Percentiles rank a stretch among this genome's conserved stretches.
These are phyloP conservation scores for Ctenopoma multispine DNA, from an alignment of 2,797 vertebrate species.

Conservation along the genomic window DNA sequence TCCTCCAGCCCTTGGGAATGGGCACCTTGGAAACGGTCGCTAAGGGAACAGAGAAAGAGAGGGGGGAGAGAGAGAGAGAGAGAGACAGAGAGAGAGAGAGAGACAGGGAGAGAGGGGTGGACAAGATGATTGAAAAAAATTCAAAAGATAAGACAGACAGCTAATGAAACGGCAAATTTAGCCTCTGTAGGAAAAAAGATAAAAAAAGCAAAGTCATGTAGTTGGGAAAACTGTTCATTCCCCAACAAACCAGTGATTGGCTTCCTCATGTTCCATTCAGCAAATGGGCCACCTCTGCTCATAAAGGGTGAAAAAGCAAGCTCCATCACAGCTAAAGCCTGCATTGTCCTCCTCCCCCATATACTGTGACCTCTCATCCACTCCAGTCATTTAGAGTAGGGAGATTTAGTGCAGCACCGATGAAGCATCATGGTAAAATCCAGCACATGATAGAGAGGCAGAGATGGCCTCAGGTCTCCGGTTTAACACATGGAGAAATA, in stretches of 20 bases:
- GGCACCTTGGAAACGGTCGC: constrained; percentile 86
- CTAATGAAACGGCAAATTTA: constrained; percentile 40
- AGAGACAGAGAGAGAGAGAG: constrained; percentile 63
- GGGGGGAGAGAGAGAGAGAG: constrained; percentile 19
- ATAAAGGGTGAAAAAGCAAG: constrained; percentile 58
- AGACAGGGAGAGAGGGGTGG: constrained; percentile 23
- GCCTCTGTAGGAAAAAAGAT: not conserved
- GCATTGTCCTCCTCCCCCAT: constrained; percentile 74
- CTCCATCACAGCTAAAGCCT: constrained; percentile 60
- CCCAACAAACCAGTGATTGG: constrained; percentile 35
- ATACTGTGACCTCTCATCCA: constrained; percentile 77
- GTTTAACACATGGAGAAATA: constrained; percentile 68
- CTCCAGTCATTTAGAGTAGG: constrained; percentile 74
- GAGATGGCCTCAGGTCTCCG: constrained; percentile 59
- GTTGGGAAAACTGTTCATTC: constrained; percentile 27
- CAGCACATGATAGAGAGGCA: constrained; percentile 45
- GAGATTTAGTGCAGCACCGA: constrained; percentile 70
- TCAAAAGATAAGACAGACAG: constrained; percentile 35
- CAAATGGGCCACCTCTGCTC: constrained; percentile 58
- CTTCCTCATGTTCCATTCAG: constrained; percentile 51
- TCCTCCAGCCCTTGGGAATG: constrained; percentile 81
- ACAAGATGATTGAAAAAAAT: constrained; percentile 40
- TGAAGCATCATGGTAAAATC: constrained; percentile 65
- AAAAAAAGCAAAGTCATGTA: constrained; percentile 11
- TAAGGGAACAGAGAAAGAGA: constrained; percentile 81